Evolutionary conservation across 2,113 vertebrate genomes (phyloP).

Genomic region (Sander lucioperca): DNA sequence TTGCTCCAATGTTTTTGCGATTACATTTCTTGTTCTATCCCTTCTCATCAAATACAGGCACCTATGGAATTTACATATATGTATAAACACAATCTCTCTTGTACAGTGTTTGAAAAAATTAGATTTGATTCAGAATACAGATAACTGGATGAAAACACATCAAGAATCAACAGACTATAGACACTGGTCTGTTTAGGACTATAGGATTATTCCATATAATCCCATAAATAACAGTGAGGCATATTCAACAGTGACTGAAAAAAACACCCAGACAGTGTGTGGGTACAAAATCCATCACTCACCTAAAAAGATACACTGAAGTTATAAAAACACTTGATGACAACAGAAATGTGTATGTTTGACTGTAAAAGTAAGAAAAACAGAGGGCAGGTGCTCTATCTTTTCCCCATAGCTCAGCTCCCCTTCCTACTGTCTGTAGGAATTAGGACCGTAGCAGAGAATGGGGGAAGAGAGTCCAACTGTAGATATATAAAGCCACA

Average conservation of each 20-base stretch:
- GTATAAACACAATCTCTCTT: not conserved
- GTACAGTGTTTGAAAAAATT: not conserved
- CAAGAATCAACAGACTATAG: not conserved
- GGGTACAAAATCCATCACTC: not conserved
- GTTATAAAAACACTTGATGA: not conserved
- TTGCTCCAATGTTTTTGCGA: not conserved
- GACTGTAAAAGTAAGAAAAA: conserved; percentile 21
- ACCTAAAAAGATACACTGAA: not conserved
- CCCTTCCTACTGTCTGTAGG: conserved; percentile 22
- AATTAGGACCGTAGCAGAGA: conserved; percentile 33
- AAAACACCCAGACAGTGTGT: not conserved
- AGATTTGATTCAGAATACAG: too few species aligned
- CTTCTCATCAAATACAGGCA: not conserved
- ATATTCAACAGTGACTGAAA: not conserved
- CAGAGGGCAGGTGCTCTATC: conserved; percentile 37
- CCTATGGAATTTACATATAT: not conserved
- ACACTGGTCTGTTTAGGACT: not conserved
- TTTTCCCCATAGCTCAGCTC: conserved; percentile 28
- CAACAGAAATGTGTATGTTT: conserved; percentile 29
- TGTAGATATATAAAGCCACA: conserved; percentile 64
- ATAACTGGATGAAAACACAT: too few species aligned
- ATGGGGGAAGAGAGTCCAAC: conserved; percentile 32
- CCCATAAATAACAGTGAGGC: not conserved
- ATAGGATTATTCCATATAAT: not conserved
- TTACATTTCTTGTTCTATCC: not conserved